These are phyloP conservation scores for Cygnus atratus DNA, from an alignment of 2,113 vertebrate genomes.

Conservation along the genomic window DNA sequence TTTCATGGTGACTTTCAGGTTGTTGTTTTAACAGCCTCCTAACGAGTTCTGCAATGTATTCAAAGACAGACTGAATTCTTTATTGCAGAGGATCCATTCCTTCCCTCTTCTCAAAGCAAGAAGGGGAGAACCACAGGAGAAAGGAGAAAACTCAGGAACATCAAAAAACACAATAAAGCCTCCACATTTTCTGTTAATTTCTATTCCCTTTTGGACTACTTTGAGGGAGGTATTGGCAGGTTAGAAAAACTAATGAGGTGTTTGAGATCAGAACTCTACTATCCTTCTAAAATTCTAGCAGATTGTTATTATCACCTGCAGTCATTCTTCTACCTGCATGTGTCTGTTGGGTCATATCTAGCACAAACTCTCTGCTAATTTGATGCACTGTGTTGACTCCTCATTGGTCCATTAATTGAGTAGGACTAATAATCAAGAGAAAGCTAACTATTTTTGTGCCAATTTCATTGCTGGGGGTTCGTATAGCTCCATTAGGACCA, in stretches of 20 bases:
- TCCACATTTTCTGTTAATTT: neutral
- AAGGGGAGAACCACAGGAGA: neutral
- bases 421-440: neutral
- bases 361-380: neutral
- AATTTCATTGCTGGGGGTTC: neutral
- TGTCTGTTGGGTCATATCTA: neutral
- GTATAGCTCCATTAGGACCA: neutral
- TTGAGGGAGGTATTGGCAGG: neutral
- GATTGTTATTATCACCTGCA: neutral
- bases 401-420: neutral
- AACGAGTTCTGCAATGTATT: neutral
- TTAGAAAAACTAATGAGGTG: neutral
- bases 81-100: neutral
- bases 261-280: neutral
- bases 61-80: neutral
- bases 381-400: neutral
- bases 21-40: neutral
- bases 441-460: neutral
- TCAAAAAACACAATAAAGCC: neutral
- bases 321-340: neutral
- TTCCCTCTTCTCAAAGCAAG: neutral
- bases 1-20: neutral
- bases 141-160: neutral
- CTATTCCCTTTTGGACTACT: neutral
- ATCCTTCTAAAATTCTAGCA: neutral